Conservation (phyloP, 2,113 vertebrate genomes). For the Cercopithecus mona region DNA sequence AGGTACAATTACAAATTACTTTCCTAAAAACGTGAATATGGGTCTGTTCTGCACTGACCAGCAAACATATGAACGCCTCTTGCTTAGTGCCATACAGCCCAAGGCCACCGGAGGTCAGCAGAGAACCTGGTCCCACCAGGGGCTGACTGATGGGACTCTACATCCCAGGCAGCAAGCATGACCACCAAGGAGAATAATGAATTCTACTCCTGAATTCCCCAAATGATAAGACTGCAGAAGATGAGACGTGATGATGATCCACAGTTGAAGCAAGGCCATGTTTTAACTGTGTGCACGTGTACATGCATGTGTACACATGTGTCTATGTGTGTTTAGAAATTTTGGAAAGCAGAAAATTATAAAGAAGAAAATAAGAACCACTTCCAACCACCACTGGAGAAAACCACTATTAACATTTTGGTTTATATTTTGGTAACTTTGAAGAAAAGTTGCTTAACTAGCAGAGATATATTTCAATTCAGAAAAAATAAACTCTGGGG, state of each 20-base stretch:
- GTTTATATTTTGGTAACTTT: slow-evolving; percentile 23
- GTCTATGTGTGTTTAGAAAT: background rate
- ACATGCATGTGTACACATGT: background rate
- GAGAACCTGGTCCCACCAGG: slow-evolving; percentile 49
- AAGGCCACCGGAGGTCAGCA: slow-evolving; percentile 70
- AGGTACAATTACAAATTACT: background rate
- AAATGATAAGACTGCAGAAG: background rate
- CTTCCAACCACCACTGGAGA: background rate
- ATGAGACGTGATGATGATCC: background rate
- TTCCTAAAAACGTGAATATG: background rate
- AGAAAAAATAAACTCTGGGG: slow-evolving; percentile 3
- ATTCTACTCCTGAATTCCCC: background rate
- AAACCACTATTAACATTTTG: slow-evolving; percentile 43
- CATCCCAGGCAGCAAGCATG: background rate
- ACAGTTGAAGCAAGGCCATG: background rate
- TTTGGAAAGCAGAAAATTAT: slow-evolving; percentile 29
- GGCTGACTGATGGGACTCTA: background rate
- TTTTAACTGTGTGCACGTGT: background rate
- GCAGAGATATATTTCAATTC: background rate
- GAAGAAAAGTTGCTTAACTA: slow-evolving; percentile 36
- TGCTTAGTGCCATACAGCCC: slow-evolving; percentile 16
- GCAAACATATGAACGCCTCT: background rate
- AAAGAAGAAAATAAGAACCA: slow-evolving; percentile 35
- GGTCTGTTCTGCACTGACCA: background rate
- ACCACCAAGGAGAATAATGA: background rate